Evolutionary conservation across 2,888 invertebrate species (phyloP).

Genomic region (Xestia c-nigrum): DNA sequence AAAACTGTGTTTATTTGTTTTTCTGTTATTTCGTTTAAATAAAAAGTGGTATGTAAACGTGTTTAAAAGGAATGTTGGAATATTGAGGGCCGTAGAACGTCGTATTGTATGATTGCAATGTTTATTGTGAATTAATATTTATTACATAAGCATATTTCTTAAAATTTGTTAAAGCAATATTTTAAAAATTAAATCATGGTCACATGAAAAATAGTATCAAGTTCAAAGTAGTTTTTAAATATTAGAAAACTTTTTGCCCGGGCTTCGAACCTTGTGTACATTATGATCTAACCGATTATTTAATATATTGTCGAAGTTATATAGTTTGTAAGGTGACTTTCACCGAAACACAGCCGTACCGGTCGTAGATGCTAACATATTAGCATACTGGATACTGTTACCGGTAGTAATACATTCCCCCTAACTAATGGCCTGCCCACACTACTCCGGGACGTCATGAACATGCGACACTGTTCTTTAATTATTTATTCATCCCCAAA

Average conservation of each 20-base stretch:
- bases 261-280: not conserved
- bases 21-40: constrained; percentile 58
- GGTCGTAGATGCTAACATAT: constrained; percentile 70
- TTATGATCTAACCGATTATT: constrained; percentile 46
- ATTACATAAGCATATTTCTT: not conserved
- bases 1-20: constrained; percentile 63
- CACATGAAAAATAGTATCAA: not conserved
- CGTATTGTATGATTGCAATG: constrained; percentile 39
- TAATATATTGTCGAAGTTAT: constrained; percentile 49
- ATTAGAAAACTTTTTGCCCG: not conserved
- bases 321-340: constrained; percentile 65
- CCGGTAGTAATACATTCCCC: constrained; percentile 58
- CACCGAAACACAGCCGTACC: constrained; percentile 68
- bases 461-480: constrained; percentile 33
- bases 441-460: constrained; percentile 43
- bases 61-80: constrained; percentile 74
- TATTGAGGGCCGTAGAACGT: constrained; percentile 62
- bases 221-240: not conserved
- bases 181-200: not conserved
- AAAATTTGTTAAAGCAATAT: not conserved
- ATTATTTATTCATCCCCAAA: constrained; percentile 58
- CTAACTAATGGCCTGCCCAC: constrained; percentile 49
- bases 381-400: constrained; percentile 75
- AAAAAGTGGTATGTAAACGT: constrained; percentile 69
- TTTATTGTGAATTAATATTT: constrained; percentile 37